phyloP scores from a whole-genome alignment of 2,113 vertebrate species.

The Sinocyclocheilus rhinocerous region DNA sequence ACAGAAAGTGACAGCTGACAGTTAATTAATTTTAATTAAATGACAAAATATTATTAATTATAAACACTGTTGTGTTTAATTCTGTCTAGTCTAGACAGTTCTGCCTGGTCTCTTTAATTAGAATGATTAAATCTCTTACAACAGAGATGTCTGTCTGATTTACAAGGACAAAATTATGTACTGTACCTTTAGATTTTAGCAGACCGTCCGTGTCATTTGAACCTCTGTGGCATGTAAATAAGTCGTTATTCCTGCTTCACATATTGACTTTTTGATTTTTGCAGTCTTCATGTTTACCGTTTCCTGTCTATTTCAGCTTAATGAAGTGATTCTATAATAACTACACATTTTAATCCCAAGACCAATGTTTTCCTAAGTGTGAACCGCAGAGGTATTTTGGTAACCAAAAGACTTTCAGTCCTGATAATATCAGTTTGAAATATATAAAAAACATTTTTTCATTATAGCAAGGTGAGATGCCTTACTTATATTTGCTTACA shows the following conservation, averaged over 20 bases:
- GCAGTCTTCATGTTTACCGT: neutral
- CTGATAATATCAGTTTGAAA: neutral
- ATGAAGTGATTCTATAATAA: neutral
- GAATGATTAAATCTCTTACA: neutral
- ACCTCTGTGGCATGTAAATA: neutral
- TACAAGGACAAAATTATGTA: neutral
- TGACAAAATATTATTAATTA: conserved; percentile 17
- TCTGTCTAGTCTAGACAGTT: neutral
- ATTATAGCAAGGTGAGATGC: neutral
- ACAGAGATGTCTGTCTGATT: neutral
- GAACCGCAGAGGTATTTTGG: neutral
- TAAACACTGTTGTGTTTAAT: conserved; percentile 2
- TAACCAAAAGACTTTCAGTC: neutral
- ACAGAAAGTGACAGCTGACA: neutral
- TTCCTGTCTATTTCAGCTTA: neutral
- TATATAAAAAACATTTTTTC: neutral
- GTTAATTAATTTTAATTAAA: neutral
- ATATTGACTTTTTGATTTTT: neutral
- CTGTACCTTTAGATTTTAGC: neutral
- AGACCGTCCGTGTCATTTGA: neutral
- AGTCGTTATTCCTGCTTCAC: neutral
- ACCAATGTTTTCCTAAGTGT: neutral
- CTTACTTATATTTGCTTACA: neutral
- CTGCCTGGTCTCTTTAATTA: neutral
- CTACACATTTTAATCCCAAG: neutral